Percentiles rank a stretch among this genome's conserved stretches.
Conservation (phyloP, 1,140 invertebrate species). For the Sesamia nonagrioides region DNA sequence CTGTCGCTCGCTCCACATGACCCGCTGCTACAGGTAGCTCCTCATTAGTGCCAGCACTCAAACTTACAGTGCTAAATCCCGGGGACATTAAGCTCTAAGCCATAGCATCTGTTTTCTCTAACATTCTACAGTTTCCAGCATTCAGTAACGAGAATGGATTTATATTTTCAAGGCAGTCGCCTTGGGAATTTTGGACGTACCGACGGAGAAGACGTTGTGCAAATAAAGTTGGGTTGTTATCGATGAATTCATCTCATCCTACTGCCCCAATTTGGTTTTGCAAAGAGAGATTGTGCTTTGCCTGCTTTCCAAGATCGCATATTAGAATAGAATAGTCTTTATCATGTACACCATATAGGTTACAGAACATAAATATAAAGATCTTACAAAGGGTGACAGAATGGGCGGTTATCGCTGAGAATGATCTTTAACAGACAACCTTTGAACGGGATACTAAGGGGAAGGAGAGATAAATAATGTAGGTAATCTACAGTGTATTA, state of each 20-base stretch:
- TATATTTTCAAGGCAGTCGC: no score
- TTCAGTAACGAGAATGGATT: neutral
- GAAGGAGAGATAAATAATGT: no score
- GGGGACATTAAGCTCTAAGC: constrained; percentile 52
- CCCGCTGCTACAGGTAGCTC: constrained; percentile 81
- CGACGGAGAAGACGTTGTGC: neutral
- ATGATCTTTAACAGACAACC: no score
- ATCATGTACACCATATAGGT: no score
- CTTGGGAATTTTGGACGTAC: neutral
- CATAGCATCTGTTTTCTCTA: constrained; percentile 43
- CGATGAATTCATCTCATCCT: neutral
- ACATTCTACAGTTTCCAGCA: neutral
- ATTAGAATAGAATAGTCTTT: no score
- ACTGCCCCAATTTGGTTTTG: neutral
- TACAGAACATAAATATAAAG: no score
- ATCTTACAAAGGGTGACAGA: no score
- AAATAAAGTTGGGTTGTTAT: neutral
- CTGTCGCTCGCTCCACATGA: constrained; percentile 72
- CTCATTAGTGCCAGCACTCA: constrained; percentile 69
- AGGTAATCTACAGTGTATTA: no score
- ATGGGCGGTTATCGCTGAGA: no score
- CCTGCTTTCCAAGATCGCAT: no score
- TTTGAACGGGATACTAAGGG: no score
- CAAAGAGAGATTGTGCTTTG: neutral
- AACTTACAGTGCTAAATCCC: constrained; percentile 68